Conservation (phyloP, 1,140 invertebrate species). For the Aphaenogaster floridana region DNA sequence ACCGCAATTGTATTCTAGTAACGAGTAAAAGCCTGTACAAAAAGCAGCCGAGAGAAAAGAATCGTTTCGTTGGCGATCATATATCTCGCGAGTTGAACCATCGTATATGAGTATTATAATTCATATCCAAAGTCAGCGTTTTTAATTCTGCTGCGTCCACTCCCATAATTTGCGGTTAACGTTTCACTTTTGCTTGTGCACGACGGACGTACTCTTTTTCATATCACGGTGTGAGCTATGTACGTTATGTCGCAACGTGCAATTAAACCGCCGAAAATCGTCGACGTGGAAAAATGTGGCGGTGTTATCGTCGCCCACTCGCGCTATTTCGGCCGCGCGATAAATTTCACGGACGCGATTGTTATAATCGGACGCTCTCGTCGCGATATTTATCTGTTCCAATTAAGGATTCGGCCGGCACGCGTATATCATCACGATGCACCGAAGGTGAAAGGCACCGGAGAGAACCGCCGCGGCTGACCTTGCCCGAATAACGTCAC, state of each 20-base stretch:
- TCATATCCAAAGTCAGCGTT: conserved; percentile 68
- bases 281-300: conserved; percentile 63
- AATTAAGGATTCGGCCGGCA: conserved; percentile 51
- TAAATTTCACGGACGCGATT: conserved; percentile 41
- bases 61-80: conserved; percentile 5
- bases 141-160: conserved; percentile 65
- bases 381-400: conserved; percentile 45
- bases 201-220: conserved; percentile 8
- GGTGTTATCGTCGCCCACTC: background rate
- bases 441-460: background rate
- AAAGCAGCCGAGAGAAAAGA: background rate
- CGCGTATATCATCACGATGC: conserved; percentile 32
- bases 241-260: conserved; percentile 63
- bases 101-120: conserved; percentile 70
- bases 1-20: background rate
- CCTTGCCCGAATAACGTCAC: conserved; percentile 58
- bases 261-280: conserved; percentile 57
- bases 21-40: background rate
- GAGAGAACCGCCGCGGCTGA: conserved; percentile 5
- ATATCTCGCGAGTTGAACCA: conserved; percentile 34
- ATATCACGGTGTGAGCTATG: conserved; percentile 15
- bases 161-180: conserved; percentile 73
- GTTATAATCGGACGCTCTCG: conserved; percentile 36
- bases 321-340: background rate
- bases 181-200: conserved; percentile 69